Evolutionary conservation across 1,140 invertebrate species (phyloP), one percentile per base, ranked within the genome.

Genomic region (Cheumatopsyche charites): DNA sequence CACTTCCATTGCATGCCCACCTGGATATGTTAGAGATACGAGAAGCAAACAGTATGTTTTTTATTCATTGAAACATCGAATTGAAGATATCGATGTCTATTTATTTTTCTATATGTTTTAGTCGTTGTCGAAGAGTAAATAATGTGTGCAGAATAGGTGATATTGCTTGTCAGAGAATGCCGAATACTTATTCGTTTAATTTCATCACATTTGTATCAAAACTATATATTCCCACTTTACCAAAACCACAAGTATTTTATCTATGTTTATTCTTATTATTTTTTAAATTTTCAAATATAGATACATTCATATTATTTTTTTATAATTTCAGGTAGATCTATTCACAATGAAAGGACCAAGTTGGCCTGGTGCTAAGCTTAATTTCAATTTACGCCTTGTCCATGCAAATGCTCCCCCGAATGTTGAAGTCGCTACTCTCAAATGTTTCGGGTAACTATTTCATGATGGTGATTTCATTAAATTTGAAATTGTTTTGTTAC

Each of bases 201-300:
- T 98, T 93, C 80, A 91, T 98, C 72, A 94, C 93, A 0, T 91
- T 98, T 75, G 90, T 93, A 0, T 92, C 93, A 62, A 93, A 94
- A 79, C 82, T 96, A 15, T 89, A 89, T 23, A 86, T 97, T 6
- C 89, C 93, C 83, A 1, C 83, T 80, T 71, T 91, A 88, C 4
- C 85, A 87, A 4, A 70, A 69, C 0, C 66, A 15, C 75, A 76
- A 67, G 74, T 76, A 68, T 49, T n/a, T 2, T 1, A 63, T 47
- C 13, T 45, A 11, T 26, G 1, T 23, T 58, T 23, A 6, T 69
- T 11, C 9, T 9, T 11, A 47, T 3, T 47, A 21, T 49, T 11
- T 9, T 23, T 67, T 13, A 67, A 67, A 67, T 47, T 11, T 21
- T 41, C 41, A 42, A 42, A 42, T 47, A 36, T 36, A 36, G 3